Evolutionary conservation across 2,113 vertebrate genomes (phyloP).

Genomic region (Burhinus bistriatus): DNA sequence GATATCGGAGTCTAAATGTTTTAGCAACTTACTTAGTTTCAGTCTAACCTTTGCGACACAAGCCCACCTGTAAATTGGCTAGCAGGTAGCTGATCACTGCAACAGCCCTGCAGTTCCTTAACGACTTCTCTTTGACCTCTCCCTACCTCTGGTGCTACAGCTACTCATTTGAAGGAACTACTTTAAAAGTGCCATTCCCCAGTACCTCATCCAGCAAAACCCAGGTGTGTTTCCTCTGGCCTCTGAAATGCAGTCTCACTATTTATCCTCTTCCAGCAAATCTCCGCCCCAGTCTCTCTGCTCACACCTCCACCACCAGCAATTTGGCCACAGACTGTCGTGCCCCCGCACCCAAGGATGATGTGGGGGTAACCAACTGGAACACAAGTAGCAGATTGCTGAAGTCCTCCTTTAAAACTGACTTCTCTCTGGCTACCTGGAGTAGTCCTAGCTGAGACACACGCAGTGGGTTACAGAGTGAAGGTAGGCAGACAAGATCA

Average conservation of each 20-base stretch:
- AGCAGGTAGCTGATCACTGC: neutral
- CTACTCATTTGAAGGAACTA: neutral
- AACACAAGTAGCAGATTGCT: neutral
- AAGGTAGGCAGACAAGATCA: neutral
- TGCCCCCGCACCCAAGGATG: neutral
- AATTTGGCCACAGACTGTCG: accelerated
- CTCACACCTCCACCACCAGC: accelerated
- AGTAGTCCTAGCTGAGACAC: neutral
- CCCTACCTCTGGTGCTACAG: neutral
- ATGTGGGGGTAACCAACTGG: neutral
- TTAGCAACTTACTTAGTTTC: neutral
- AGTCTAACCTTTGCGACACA: neutral
- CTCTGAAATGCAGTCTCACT: neutral
- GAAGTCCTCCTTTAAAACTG: neutral
- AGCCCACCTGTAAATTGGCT: neutral
- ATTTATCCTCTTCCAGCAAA: neutral
- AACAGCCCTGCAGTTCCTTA: neutral
- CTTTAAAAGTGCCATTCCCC: neutral
- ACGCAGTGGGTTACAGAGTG: neutral
- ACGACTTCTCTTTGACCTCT: neutral
- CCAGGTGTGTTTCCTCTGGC: neutral
- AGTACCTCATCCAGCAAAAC: neutral
- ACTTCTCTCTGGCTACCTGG: neutral
- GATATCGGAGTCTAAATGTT: neutral
- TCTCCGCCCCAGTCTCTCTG: accelerated